A percentile compares a stretch with the other conserved stretches of the same genome.
These are phyloP conservation scores for Ectemnius continuus DNA, from an alignment of 2,888 invertebrate species.

Conservation along the genomic window DNA sequence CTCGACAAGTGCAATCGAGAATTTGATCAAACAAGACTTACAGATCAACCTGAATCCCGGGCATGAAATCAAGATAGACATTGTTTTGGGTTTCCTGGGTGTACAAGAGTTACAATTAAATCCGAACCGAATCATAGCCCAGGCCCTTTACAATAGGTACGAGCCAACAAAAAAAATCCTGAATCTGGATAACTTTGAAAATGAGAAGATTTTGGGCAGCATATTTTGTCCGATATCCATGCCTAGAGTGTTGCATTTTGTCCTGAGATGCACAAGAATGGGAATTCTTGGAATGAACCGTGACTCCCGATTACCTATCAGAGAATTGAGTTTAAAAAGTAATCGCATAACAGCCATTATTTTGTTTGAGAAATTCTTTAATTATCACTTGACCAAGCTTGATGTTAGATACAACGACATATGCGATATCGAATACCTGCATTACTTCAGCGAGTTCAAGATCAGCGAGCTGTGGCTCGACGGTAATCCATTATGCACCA, in stretches of 20 bases:
- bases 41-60: conserved; percentile 59
- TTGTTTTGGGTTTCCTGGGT: conserved; percentile 69
- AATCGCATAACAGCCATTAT: conserved; percentile 66
- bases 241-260: conserved; percentile 64
- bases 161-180: conserved; percentile 64
- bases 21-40: conserved; percentile 65
- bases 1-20: conserved; percentile 62
- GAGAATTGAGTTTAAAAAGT: conserved; percentile 68
- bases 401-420: conserved; percentile 72
- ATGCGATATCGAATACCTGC: conserved; percentile 63
- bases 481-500: conserved; percentile 73
- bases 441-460: conserved; percentile 70
- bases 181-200: conserved; percentile 71
- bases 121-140: conserved; percentile 63
- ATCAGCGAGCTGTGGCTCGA: conserved; percentile 74
- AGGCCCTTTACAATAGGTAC: conserved; percentile 63
- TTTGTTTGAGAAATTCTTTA: conserved; percentile 69
- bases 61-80: conserved; percentile 65
- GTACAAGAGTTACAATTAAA: conserved; percentile 63
- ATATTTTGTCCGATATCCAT: conserved; percentile 72
- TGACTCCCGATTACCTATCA: conserved; percentile 65
- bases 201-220: conserved; percentile 64
- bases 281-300: conserved; percentile 55
- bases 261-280: conserved; percentile 64
- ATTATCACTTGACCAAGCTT: conserved; percentile 65